A percentile compares a stretch with the other conserved stretches of the same genome.
These are phyloP conservation scores for Calameuta pallipes DNA, from an alignment of 2,888 invertebrate genomes.

Conservation along the genomic window DNA sequence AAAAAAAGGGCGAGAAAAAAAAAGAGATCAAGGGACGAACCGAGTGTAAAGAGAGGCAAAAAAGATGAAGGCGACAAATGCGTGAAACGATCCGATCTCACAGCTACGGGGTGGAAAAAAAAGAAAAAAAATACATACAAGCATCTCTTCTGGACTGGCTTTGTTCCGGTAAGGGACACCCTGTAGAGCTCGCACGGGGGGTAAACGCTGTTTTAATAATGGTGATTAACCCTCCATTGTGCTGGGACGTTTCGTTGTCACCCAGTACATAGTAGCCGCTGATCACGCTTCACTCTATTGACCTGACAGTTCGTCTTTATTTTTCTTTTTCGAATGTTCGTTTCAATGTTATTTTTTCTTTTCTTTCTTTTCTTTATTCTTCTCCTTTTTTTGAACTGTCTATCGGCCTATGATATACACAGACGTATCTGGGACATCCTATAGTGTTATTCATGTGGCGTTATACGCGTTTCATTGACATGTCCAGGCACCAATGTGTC, in stretches of 20 bases:
- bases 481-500: background rate
- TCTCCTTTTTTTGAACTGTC: background rate
- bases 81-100: slow-evolving; percentile 17
- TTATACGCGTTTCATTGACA: background rate
- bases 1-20: background rate
- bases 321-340: background rate
- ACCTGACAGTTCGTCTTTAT: background rate
- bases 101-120: background rate
- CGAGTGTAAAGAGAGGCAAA: slow-evolving; percentile 20
- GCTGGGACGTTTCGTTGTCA: slow-evolving; percentile 10
- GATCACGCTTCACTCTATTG: slow-evolving; percentile 1
- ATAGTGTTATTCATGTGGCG: background rate
- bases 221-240: slow-evolving; percentile 53
- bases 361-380: background rate
- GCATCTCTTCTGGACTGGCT: background rate
- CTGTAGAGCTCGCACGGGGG: slow-evolving; percentile 40
- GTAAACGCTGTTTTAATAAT: slow-evolving; percentile 49
- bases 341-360: background rate
- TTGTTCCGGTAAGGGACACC: slow-evolving; percentile 32
- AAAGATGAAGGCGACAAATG: slow-evolving; percentile 18
- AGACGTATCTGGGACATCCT: background rate
- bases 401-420: background rate
- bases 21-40: background rate
- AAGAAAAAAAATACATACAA: background rate
- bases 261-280: background rate